Conservation (phyloP, 2,888 invertebrate species). For the Tricholauxania praeusta region DNA sequence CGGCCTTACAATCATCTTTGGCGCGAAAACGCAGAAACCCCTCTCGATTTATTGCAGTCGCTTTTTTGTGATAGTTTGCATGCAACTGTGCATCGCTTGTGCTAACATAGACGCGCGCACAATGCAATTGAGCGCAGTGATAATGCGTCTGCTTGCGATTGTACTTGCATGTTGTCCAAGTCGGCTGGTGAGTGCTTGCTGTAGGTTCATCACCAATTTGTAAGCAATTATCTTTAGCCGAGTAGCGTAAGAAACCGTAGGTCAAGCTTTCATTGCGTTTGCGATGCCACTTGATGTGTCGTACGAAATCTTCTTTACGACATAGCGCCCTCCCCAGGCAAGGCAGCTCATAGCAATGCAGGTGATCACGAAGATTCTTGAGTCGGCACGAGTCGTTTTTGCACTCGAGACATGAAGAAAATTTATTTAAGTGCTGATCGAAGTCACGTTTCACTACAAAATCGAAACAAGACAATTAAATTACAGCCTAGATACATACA, state of each 20-base stretch:
- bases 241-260: slow-evolving; percentile 84
- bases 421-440: too few relatives aligned
- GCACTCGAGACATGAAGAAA: slow-evolving; percentile 52
- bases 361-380: slow-evolving; percentile 80
- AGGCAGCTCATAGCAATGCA: slow-evolving; percentile 80
- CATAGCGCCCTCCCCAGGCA: slow-evolving; percentile 82
- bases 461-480: too few relatives aligned
- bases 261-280: slow-evolving; percentile 94
- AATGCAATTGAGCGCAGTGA: slow-evolving; percentile 92
- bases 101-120: slow-evolving; percentile 94
- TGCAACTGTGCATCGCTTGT: slow-evolving; percentile 99
- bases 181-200: slow-evolving; percentile 72
- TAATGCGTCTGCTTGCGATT: slow-evolving; percentile 74
- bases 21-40: slow-evolving; percentile 95
- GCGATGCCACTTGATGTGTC: slow-evolving; percentile 98
- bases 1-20: slow-evolving; percentile 90
- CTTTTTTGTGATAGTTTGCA: slow-evolving; percentile 95
- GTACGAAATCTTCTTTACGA: slow-evolving; percentile 97
- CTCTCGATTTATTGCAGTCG: slow-evolving; percentile 94
- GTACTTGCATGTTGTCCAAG: slow-evolving; percentile 82
- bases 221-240: slow-evolving; percentile 90
- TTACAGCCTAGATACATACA: too few relatives aligned
- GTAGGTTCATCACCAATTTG: too few relatives aligned
- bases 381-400: slow-evolving; percentile 50
- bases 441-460: too few relatives aligned